These are phyloP conservation scores for Thysanoteuthis rhombus DNA, from an alignment of 2,888 invertebrate species.

Conservation along the genomic window DNA sequence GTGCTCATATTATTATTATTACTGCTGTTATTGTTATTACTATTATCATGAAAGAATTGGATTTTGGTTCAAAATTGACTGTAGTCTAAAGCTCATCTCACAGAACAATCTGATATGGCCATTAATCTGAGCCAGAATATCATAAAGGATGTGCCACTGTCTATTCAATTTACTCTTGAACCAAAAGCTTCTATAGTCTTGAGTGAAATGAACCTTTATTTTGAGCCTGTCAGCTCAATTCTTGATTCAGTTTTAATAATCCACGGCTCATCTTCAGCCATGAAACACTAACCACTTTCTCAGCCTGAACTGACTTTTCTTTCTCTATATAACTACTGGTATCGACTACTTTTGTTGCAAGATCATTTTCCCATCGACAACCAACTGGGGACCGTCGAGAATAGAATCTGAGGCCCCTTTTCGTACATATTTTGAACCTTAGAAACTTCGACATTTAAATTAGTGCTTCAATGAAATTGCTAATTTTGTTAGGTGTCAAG, in stretches of 20 bases:
- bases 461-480: neutral
- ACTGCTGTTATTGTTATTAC: neutral
- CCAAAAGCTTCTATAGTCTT: neutral
- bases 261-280: too few relatives aligned
- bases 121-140: neutral
- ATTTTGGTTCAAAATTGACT: neutral
- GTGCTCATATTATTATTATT: too few relatives aligned
- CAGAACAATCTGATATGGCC: neutral
- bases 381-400: too few relatives aligned
- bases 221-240: too few relatives aligned
- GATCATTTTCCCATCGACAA: too few relatives aligned
- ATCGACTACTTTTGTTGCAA: too few relatives aligned
- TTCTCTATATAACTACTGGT: too few relatives aligned
- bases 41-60: neutral
- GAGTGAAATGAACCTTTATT: neutral
- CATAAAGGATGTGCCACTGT: neutral
- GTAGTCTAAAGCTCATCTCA: neutral
- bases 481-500: neutral
- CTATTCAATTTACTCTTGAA: neutral
- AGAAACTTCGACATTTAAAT: neutral
- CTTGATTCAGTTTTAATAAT: too few relatives aligned
- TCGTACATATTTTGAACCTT: neutral
- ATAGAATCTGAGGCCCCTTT: too few relatives aligned
- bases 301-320: too few relatives aligned
- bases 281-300: too few relatives aligned